These are phyloP conservation scores for Andrena haemorrhoa DNA, from an alignment of 2,888 invertebrate genomes.

Conservation along the genomic window DNA sequence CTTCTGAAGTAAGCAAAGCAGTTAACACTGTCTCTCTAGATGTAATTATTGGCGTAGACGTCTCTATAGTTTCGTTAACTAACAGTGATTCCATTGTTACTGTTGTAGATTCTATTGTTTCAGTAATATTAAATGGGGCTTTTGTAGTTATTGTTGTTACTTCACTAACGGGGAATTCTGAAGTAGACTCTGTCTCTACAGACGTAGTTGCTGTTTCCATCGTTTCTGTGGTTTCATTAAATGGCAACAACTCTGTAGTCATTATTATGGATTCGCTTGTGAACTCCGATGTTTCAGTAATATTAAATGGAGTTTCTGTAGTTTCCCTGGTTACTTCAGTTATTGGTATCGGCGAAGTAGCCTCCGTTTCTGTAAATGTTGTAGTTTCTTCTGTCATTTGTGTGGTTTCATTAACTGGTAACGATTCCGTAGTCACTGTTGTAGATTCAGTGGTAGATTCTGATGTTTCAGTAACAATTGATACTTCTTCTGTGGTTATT, in stretches of 20 bases:
- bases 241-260: background rate
- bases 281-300: conserved; percentile 1
- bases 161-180: background rate
- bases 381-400: background rate
- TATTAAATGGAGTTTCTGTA: background rate
- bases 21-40: background rate
- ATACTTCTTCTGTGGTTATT: background rate
- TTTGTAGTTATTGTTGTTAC: background rate
- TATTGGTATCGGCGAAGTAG: background rate
- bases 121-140: background rate
- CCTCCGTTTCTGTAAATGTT: background rate
- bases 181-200: no score
- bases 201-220: background rate
- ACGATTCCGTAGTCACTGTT: conserved; percentile 8
- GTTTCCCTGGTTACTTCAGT: background rate
- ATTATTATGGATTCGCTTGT: background rate
- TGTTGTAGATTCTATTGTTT: background rate
- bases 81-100: background rate
- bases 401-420: background rate
- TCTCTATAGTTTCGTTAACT: background rate
- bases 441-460: background rate
- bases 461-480: background rate
- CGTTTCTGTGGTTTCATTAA: background rate
- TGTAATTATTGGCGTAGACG: background rate
- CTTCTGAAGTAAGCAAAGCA: background rate